Evolutionary conservation across 2,113 vertebrate species (phyloP).

Genomic region (Vicugna pacos): DNA sequence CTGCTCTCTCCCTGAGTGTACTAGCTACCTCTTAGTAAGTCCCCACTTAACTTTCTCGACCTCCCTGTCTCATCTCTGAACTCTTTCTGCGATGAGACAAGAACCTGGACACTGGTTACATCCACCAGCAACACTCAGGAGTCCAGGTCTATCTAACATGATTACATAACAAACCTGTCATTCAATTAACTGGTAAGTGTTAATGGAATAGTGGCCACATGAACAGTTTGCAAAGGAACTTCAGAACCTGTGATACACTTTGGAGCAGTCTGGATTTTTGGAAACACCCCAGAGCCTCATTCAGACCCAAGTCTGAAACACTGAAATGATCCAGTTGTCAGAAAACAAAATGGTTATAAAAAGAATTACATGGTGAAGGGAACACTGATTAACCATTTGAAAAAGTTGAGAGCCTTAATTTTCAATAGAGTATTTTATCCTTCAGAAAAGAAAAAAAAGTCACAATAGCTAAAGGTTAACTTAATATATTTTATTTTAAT

Average conservation of each 20-base stretch:
- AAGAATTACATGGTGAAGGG: background rate
- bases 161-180: background rate
- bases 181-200: background rate
- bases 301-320: slow-evolving; percentile 2
- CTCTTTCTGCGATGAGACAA: no score
- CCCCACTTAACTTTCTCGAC: no score
- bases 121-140: no score
- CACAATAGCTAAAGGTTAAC: slow-evolving; percentile 22
- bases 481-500: slow-evolving; percentile 61
- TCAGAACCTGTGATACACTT: background rate
- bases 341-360: background rate
- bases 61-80: no score
- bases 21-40: no score
- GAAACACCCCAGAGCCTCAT: background rate
- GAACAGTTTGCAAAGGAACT: background rate
- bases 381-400: background rate
- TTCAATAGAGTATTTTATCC: background rate
- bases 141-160: background rate
- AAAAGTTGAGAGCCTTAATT: background rate
- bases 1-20: no score
- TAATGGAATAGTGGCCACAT: background rate
- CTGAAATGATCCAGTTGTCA: background rate
- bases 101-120: no score
- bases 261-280: background rate
- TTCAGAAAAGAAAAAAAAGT: background rate